These are phyloP conservation scores for Odiellus spinosus DNA, from an alignment of 2,888 invertebrate species.

Conservation along the genomic window DNA sequence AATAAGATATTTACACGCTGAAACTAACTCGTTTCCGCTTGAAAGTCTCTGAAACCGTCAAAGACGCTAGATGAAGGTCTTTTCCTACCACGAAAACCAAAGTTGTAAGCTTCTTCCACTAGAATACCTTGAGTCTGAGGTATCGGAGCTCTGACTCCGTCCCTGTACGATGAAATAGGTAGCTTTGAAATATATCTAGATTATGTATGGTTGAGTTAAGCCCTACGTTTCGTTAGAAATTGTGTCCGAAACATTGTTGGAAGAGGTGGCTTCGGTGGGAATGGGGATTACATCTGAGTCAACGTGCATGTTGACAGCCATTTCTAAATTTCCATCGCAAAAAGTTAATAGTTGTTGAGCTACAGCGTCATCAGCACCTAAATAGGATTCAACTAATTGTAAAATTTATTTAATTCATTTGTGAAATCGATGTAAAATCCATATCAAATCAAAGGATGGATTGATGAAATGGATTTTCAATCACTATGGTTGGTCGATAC, in stretches of 20 bases:
- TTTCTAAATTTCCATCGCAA: slow-evolving; percentile 33
- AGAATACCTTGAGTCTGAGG: slow-evolving; percentile 34
- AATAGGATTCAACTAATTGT: too few relatives aligned
- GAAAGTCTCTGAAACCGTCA: slow-evolving; percentile 37
- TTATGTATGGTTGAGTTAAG: too few relatives aligned
- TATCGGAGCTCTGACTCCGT: slow-evolving; percentile 34
- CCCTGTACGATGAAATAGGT: slow-evolving; percentile 1
- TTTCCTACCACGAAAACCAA: slow-evolving; percentile 26
- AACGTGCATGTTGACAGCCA: slow-evolving; percentile 37
- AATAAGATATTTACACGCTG: neutral
- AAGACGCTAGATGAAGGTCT: slow-evolving; percentile 31
- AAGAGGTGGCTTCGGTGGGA: too few relatives aligned
- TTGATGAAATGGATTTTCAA: too few relatives aligned
- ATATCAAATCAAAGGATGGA: too few relatives aligned
- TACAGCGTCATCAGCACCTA: slow-evolving; percentile 23
- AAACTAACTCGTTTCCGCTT: slow-evolving; percentile 28
- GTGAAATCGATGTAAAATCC: too few relatives aligned
- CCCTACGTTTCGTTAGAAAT: too few relatives aligned
- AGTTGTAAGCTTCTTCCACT: slow-evolving; percentile 27
- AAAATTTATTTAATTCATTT: too few relatives aligned
- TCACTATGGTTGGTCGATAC: too few relatives aligned
- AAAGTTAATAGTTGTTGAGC: slow-evolving; percentile 31
- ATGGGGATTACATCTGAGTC: slow-evolving; percentile 22
- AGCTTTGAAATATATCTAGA: neutral
- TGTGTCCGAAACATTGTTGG: too few relatives aligned